Percentiles rank a stretch among this genome's conserved stretches.
These are phyloP conservation scores for Neodiprion virginianus DNA, from an alignment of 1,140 invertebrate species.

Conservation along the genomic window DNA sequence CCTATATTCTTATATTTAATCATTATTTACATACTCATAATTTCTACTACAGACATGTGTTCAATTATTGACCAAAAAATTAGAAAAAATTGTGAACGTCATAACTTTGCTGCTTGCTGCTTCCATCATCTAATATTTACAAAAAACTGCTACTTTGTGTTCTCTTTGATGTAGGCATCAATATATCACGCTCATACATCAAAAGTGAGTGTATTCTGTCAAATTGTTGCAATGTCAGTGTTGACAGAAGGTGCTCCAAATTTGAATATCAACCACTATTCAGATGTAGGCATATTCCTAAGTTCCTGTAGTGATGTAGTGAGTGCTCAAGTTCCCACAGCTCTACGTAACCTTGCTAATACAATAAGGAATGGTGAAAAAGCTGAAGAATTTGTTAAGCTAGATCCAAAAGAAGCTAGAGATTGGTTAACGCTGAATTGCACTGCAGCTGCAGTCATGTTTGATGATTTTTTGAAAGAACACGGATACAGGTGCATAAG, in stretches of 20 bases:
- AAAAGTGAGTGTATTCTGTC: constrained; percentile 59
- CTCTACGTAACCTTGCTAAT: constrained; percentile 63
- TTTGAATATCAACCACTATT: constrained; percentile 65
- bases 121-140: constrained; percentile 3
- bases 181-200: constrained; percentile 55
- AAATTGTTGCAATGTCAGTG: constrained; percentile 64
- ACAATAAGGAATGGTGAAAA: constrained; percentile 60
- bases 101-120: not conserved
- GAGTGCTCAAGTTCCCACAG: constrained; percentile 71
- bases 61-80: no score
- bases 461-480: constrained; percentile 69
- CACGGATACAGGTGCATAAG: constrained; percentile 78
- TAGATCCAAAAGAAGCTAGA: constrained; percentile 62
- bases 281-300: constrained; percentile 71
- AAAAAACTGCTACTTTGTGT: not conserved
- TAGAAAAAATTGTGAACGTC: not conserved
- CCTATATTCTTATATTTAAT: no score
- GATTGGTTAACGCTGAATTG: constrained; percentile 67
- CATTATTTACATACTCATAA: no score
- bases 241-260: constrained; percentile 62
- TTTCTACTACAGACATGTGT: no score
- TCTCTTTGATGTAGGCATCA: constrained; percentile 19
- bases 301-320: constrained; percentile 70
- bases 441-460: constrained; percentile 58
- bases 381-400: constrained; percentile 62